Conservation (phyloP, 1,140 invertebrate genomes). For the Triops cancriformis region DNA sequence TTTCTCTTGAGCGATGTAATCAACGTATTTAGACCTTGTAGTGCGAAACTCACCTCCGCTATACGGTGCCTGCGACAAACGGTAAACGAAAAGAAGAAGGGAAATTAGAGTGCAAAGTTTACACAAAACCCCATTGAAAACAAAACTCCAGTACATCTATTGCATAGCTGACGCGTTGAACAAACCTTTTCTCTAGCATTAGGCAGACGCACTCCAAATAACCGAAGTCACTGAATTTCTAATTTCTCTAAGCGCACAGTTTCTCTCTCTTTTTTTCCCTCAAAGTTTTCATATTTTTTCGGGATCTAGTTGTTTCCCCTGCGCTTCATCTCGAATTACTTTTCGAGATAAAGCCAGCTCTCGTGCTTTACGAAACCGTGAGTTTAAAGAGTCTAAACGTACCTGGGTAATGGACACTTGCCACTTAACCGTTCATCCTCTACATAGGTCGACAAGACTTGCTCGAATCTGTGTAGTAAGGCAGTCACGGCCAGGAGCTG, state of each 20-base stretch:
- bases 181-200: no score
- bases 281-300: no score
- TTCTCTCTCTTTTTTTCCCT: no score
- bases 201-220: no score
- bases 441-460: constrained; percentile 62
- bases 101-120: constrained; percentile 28
- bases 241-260: no score
- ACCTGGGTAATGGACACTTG: constrained; percentile 84
- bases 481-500: constrained; percentile 76
- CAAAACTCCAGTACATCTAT: background rate
- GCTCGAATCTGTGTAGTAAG: constrained; percentile 81
- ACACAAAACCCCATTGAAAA: background rate
- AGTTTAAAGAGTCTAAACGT: constrained; percentile 27
- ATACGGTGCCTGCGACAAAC: constrained; percentile 63
- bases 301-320: no score
- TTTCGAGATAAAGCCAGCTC: no score
- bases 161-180: background rate
- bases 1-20: constrained; percentile 87
- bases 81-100: constrained; percentile 25
- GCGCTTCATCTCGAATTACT: no score
- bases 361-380: no score
- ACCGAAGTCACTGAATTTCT: no score
- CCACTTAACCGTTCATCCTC: constrained; percentile 80
- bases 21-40: constrained; percentile 88
- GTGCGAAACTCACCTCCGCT: constrained; percentile 92